Evolutionary conservation across 2,888 invertebrate species (phyloP).

Genomic region (Agriopis aurantiaria): DNA sequence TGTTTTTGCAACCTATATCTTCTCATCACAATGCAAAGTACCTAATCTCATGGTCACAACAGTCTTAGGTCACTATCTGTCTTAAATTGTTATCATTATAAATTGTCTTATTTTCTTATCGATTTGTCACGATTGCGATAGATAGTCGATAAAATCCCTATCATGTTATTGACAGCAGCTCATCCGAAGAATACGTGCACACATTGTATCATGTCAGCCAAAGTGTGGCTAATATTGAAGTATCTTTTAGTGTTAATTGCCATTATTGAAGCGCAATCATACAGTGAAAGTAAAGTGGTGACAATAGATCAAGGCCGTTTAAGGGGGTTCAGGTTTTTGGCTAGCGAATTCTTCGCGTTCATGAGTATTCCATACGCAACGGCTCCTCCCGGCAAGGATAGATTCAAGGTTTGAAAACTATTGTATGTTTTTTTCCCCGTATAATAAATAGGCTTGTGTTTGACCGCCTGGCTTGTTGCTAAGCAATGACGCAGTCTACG

Average conservation of each 20-base stretch:
- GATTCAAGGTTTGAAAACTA: conserved; percentile 24
- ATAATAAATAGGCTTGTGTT: too few relatives aligned
- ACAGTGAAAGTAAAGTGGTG: conserved; percentile 24
- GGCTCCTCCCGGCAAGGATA: conserved; percentile 21
- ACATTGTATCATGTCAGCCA: background rate
- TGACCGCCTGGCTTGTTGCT: too few relatives aligned
- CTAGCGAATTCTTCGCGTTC: conserved; percentile 11
- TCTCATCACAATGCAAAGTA: too few relatives aligned
- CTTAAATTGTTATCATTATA: conserved; percentile 15
- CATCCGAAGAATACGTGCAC: conserved; percentile 17
- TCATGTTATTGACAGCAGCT: conserved; percentile 17
- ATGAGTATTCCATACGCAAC: conserved; percentile 31
- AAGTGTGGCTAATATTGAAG: conserved; percentile 10
- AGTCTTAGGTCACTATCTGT: conserved; percentile 4
- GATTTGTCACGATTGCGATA: conserved; percentile 13
- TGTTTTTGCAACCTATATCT: background rate
- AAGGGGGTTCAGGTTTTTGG: conserved; percentile 19
- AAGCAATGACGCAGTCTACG: too few relatives aligned
- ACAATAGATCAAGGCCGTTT: conserved; percentile 20
- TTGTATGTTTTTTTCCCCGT: background rate
- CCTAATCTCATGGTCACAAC: background rate
- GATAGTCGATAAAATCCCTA: conserved; percentile 9
- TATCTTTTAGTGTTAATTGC: background rate
- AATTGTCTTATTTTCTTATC: conserved; percentile 26
- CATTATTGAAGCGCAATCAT: background rate